phyloP scores from a whole-genome alignment of 2,113 vertebrate genomes.

The Entosphenus tridentatus region DNA sequence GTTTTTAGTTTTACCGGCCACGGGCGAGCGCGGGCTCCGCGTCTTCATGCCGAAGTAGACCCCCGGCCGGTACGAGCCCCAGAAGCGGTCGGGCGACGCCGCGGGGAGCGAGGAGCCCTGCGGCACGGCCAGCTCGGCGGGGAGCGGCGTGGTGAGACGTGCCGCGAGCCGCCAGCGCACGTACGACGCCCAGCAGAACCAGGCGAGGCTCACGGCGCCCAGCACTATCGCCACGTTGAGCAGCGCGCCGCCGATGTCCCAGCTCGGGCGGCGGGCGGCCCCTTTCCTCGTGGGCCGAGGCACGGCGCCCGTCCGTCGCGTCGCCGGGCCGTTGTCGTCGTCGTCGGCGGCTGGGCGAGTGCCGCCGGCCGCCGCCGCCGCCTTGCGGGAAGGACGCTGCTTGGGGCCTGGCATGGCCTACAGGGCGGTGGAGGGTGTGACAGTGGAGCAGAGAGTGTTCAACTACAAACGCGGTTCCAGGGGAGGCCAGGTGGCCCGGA shows the following conservation, averaged over 20 bases:
- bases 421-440: no score
- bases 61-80: slow-evolving; percentile 77
- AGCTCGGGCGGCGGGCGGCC: no score
- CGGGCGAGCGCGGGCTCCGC: slow-evolving; percentile 41
- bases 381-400: no score
- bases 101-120: slow-evolving; percentile 30
- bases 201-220: slow-evolving; percentile 33
- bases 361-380: no score
- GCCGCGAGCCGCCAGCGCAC: slow-evolving; percentile 28
- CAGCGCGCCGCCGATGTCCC: neutral
- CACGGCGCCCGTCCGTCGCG: no score
- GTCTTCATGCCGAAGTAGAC: slow-evolving; percentile 92
- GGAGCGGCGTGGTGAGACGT: slow-evolving; percentile 36
- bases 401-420: no score
- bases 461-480: no score
- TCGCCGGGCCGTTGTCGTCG: no score
- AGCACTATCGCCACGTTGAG: slow-evolving; percentile 39
- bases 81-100: slow-evolving; percentile 38
- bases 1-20: slow-evolving; percentile 32
- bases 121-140: slow-evolving; percentile 27
- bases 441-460: no score
- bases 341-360: no score
- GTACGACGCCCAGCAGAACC: slow-evolving; percentile 31
- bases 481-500: no score
- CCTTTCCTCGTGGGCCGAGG: no score